Evolutionary conservation across 1,140 invertebrate species (phyloP).

Genomic region (Papilio helenus): DNA sequence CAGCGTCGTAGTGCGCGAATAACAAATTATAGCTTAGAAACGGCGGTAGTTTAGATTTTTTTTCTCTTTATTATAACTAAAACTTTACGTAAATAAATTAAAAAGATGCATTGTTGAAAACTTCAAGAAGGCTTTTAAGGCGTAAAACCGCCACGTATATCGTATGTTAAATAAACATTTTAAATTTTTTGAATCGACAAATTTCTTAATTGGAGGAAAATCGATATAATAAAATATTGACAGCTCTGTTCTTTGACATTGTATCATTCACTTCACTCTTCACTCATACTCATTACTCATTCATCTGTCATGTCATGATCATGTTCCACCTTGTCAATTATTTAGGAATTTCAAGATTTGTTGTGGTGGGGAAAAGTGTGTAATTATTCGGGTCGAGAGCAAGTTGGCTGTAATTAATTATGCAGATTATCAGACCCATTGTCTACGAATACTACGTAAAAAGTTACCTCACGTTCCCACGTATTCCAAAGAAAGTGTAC

Average conservation of each 20-base stretch:
- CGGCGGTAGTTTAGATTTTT: neutral
- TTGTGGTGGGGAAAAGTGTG: conserved; percentile 62
- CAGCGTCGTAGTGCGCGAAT: too few relatives aligned
- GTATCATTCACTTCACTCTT: neutral
- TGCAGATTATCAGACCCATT: conserved; percentile 75
- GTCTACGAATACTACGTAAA: conserved; percentile 64
- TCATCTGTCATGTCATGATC: conserved; percentile 60
- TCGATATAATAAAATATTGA: too few relatives aligned
- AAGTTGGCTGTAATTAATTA: conserved; percentile 67
- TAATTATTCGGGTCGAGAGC: conserved; percentile 52
- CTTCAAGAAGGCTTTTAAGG: too few relatives aligned
- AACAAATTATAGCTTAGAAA: neutral
- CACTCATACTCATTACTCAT: conserved; percentile 52
- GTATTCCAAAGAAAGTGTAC: conserved; percentile 68
- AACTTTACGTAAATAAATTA: too few relatives aligned
- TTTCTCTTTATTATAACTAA: too few relatives aligned
- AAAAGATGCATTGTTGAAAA: too few relatives aligned
- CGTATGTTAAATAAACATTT: too few relatives aligned
- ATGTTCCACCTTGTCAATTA: conserved; percentile 47
- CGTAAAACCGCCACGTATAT: too few relatives aligned
- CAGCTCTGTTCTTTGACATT: neutral
- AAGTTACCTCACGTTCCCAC: conserved; percentile 70
- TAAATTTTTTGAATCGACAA: too few relatives aligned
- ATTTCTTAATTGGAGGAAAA: too few relatives aligned
- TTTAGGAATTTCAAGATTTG: conserved; percentile 57